Base-by-base conservation (phyloP, 2,113 vertebrate species). In the Daboia siamensis region DNA sequence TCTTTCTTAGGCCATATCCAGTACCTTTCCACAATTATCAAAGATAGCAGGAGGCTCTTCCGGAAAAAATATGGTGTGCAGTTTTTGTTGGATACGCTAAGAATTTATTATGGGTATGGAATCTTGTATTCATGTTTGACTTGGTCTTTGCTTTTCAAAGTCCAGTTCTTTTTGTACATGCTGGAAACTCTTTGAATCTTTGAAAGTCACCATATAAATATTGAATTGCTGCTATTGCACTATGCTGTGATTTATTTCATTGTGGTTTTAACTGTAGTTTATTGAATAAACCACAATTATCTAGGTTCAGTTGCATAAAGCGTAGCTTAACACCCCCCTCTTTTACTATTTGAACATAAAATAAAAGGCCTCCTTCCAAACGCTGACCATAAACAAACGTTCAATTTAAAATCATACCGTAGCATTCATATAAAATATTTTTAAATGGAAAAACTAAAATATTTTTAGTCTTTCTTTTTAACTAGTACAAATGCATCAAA, bases 1-100 rank as follows among this genome's bases (percentile, higher is more conserved):
- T 95, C 1, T 23, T 92, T 96, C 97, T 59, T 95, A 99, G 99
- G 99, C 95, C 99, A 99, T 88, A 99, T 99, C 97, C 99, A 99
- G 59, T 99, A 99, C 97, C 98, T 99, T 98, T 99, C 99, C 87
- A 99, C 99, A 2, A 97, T 99, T 95, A 98, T 99, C 96, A 99
- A 99, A 97, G 99, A 99, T 95, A 99, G 98, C 97, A 98, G 99
- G 96, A 99, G 99, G 96, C 98, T 98, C 94, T 99, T 99, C 96
- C 97, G 99, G 94, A 99, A 98, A 95, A 99, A 98, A 95, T 99
- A 98, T 0, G 99, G 99, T 15, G 99, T 99, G 24, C 99, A 99
- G 94, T 99, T 99, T 97, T 97, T 99, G 91, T 95, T 99, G 89
- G 99, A 99, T 96, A 98, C 98, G 2, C 95, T 99, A 54, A 98